A percentile compares a stretch with the other conserved stretches of the same genome.
Evolutionary conservation across 2,113 vertebrate genomes (phyloP).

Genomic region (Lucifuga dentata): DNA sequence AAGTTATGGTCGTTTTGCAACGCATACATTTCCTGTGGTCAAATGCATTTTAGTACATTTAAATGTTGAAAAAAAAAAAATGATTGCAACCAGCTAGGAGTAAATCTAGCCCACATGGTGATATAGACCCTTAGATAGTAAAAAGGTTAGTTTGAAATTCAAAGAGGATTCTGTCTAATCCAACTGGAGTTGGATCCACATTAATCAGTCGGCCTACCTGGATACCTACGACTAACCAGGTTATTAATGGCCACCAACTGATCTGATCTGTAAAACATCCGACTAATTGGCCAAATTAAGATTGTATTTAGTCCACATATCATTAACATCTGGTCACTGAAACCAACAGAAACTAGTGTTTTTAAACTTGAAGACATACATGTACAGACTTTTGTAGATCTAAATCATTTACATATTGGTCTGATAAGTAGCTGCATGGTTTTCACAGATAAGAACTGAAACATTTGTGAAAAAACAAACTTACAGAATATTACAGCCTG

Average conservation of each 20-base stretch:
- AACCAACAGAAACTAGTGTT: not conserved
- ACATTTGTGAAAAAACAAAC: not conserved
- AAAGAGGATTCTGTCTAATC: slow-evolving; percentile 81
- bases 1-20: not conserved
- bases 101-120: not conserved
- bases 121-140: slow-evolving; percentile 51
- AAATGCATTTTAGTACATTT: not conserved
- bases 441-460: not conserved
- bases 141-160: slow-evolving; percentile 71
- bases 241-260: slow-evolving; percentile 51
- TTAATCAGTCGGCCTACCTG: slow-evolving; percentile 67
- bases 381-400: too few species aligned
- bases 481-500: not conserved
- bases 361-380: not conserved
- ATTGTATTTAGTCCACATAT: slow-evolving; percentile 25
- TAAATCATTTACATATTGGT: too few species aligned
- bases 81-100: too few species aligned
- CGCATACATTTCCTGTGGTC: not conserved
- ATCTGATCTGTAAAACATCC: slow-evolving; percentile 55
- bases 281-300: slow-evolving; percentile 18
- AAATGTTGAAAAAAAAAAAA: slow-evolving; percentile 1
- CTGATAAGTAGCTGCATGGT: not conserved
- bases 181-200: slow-evolving; percentile 70
- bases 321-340: not conserved
- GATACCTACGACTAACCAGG: slow-evolving; percentile 47